Evolutionary conservation across 2,888 invertebrate species (phyloP), one percentile per base, ranked within the genome.

Genomic region (Trachelus iudaicus): DNA sequence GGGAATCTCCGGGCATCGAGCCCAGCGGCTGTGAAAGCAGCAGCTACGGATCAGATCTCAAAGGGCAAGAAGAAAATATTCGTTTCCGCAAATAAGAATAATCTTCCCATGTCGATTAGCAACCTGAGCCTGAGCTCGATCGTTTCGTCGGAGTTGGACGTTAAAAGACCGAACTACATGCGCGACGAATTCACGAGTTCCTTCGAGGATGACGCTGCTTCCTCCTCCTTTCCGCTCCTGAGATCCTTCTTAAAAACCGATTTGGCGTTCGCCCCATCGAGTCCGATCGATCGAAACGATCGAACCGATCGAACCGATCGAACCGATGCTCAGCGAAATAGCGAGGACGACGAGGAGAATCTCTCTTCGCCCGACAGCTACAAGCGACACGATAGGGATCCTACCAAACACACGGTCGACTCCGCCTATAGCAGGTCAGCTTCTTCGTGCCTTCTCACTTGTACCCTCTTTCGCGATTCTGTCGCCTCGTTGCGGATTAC

Each of bases 341-440:
- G 87, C 73, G 85, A 84, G 76, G 81, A 85, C 85, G 90, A 89
- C 79, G 91, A 89, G 79, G 91, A 85, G 76, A 90, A 88, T 80
- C 85, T 85, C 15, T 90, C 86, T 68, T 91, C 88, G 77, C 91
- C 90, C 15, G 90, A 90, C 69, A 89, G 88, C 79, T 89, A 86
- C 85, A 90, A 90, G 77, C 84, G 85, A 35, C 87, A 87, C 77
- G 88, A 87, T 78, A 81, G 85, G 79, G 88, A 87, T 78, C 82
- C 85, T 79, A 83, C 85, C 76, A 93, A 93, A 82, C 86, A 92
- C 73, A 92, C 92, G 81, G 93, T 94, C 37, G 97, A 97, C 92
- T 97, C 97, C 37, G 97, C 97, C 77, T 97, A 97, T 92, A 96
- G 96, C 94, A 97, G 97, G 97, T 97, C 93, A 93, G 93, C 92